Conservation (phyloP, 2,797 vertebrate species). For the Atherinosoma microstoma region DNA sequence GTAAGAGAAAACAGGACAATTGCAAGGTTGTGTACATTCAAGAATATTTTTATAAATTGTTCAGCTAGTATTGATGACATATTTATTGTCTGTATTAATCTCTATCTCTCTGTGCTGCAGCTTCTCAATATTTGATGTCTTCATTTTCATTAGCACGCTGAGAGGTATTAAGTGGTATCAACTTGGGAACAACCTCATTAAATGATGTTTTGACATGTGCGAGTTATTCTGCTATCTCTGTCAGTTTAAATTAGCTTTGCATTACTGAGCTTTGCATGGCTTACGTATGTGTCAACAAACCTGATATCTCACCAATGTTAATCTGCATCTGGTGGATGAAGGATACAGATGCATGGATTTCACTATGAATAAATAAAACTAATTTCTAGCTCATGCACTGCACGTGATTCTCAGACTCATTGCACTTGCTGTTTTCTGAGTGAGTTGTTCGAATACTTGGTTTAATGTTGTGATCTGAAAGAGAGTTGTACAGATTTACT, state of each 20-base stretch:
- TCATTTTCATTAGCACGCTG: slow-evolving; percentile 35
- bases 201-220: slow-evolving; percentile 31
- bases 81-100: slow-evolving; percentile 43
- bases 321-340: background rate
- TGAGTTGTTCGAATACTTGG: slow-evolving; percentile 9
- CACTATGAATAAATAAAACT: slow-evolving; percentile 7
- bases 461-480: background rate
- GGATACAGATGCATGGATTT: background rate
- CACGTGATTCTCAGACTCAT: background rate
- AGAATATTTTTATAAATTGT: slow-evolving; percentile 43
- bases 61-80: slow-evolving; percentile 34
- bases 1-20: slow-evolving; percentile 25
- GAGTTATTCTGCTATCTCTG: slow-evolving; percentile 20
- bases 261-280: background rate
- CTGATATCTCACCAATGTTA: background rate
- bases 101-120: slow-evolving; percentile 18
- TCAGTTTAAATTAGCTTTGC: slow-evolving; percentile 3
- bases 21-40: slow-evolving; percentile 41
- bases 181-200: slow-evolving; percentile 4
- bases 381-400: background rate
- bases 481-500: background rate
- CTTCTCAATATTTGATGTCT: slow-evolving; percentile 47
- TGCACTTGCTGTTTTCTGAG: slow-evolving; percentile 1
- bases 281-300: slow-evolving; percentile 5
- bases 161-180: slow-evolving; percentile 30